Base-by-base conservation (phyloP, 2,797 vertebrate species). In the Nannoperca obscura region DNA sequence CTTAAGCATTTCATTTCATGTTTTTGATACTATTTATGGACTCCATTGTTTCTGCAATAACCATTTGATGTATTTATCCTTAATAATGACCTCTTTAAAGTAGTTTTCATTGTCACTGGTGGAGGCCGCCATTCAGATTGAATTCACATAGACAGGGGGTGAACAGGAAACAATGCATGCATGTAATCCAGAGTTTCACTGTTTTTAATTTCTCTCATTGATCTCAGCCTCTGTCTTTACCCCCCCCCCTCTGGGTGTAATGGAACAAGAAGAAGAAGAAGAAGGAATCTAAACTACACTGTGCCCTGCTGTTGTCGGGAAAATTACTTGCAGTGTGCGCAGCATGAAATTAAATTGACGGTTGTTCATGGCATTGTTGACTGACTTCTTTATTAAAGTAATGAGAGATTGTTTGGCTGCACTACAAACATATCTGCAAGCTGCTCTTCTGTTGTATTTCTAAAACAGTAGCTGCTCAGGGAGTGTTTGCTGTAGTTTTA, bases 131-230 rank as follows among this genome's bases (percentile, higher is more conserved):
- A 32, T 68, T 24, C 11, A 6, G 49, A 67, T 62, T 49, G 2
- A 32, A 15, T 63, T 2, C 14, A 36, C 22, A 22, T 24, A 19
- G 24, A 27, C 22, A 46, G 5, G 19, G 12, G 30, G 58, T 50
- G 44, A 46, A 14, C 59, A 75, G 57, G 55, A 66, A 81, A 67
- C 4, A 13, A 54, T 40, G 11, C 11, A 24, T 65, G 49, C 27
- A 15, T 69, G 10, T 36, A 34, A 55, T 32, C 55, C 27, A 61
- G 36, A 3, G 5, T 55, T 19, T 32, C 27, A 47, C 44, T 30
- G 42, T 15, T 52, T 50, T 36, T 27, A 38, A 22, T 54, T 32
- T 2, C 6, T 27, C 44, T 30, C 19, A 58, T 13, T 46, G 2
- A 52, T 32, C 34, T 38, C 20, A 57, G 4, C 34, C 54, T 14